A percentile compares a stretch with the other conserved stretches of the same genome.
These are phyloP conservation scores for Drosophila nannoptera DNA, from an alignment of 1,140 invertebrate species.

Conservation along the genomic window DNA sequence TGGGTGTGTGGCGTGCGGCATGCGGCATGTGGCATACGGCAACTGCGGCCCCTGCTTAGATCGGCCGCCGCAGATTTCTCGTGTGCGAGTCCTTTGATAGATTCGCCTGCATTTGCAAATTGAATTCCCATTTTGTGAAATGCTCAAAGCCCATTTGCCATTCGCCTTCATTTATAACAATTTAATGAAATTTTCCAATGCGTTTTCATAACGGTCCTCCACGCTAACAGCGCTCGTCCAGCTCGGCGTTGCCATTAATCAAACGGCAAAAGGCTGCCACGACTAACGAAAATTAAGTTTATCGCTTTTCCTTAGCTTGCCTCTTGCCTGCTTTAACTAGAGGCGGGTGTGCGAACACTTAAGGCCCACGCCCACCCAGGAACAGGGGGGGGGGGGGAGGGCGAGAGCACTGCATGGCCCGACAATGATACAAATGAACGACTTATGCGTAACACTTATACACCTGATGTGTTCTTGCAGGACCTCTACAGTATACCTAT, in stretches of 20 bases:
- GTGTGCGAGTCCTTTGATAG: constrained; percentile 62
- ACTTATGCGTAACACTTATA: too few species aligned
- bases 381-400: background rate
- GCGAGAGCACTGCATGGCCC: too few species aligned
- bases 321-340: background rate
- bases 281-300: constrained; percentile 74
- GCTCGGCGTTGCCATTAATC: constrained; percentile 63
- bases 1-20: constrained; percentile 20
- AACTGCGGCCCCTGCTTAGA: constrained; percentile 29
- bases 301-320: constrained; percentile 19
- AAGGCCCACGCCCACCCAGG: background rate
- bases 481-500: too few species aligned
- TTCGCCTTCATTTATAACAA: constrained; percentile 69
- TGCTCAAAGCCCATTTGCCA: constrained; percentile 29
- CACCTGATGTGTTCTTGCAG: too few species aligned
- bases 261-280: constrained; percentile 47
- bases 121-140: constrained; percentile 60
- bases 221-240: background rate
- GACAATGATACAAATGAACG: too few species aligned
- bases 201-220: constrained; percentile 66
- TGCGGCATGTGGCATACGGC: constrained; percentile 14
- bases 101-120: constrained; percentile 71
- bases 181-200: constrained; percentile 77
- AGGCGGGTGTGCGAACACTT: background rate
- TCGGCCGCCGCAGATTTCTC: constrained; percentile 51